Evolutionary conservation across 1,140 invertebrate genomes (phyloP), one percentile per base, ranked within the genome.

Genomic region (Paraescarpia echinospica): DNA sequence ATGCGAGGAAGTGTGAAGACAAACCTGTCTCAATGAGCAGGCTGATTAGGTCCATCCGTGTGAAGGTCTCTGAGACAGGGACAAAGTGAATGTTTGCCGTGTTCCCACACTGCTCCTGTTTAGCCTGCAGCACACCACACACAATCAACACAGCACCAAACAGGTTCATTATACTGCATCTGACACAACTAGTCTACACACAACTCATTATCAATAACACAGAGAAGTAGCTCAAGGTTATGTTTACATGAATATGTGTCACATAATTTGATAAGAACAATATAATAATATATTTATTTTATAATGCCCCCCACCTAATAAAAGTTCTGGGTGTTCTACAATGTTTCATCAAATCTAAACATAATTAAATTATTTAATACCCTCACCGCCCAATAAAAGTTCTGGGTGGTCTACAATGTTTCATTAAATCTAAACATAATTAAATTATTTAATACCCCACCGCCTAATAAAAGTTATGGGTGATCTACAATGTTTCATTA

Each of bases 11-110:
- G 41, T 41, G 34, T 33, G 5, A 34, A 18, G 89, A 90, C 34
- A 4, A 93, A 94, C 94, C 94, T 94, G 93, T 94, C 34, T 93
- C 91, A 89, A 93, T 92, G 0, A 95, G 93, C 18, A 94, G 33
- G n/a, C 92, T 92, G 35, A 94, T 92, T n/a, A 95, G 93, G 92
- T 95, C 94, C 34, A 33, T 93, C 31, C 94, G 93, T 91, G 41
- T 93, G 93, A 94, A 95, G 51, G 93, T 93, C 89, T 90, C 89
- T 33, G 89, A 33, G 35, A 90, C 34, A 22, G 33, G 89, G 33
- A 90, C n/a, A 22, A 35, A 34, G 35, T 90, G 89, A 33, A 90
- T 90, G 33, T 90, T 35, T 90, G 89, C 33, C n/a, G 27, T 90
- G 89, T 35, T 35, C 35, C 89, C 35, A 35, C 35, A 35, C 33